Evolutionary conservation across 2,797 vertebrate genomes (phyloP).

Genomic region (Lacerta agilis): DNA sequence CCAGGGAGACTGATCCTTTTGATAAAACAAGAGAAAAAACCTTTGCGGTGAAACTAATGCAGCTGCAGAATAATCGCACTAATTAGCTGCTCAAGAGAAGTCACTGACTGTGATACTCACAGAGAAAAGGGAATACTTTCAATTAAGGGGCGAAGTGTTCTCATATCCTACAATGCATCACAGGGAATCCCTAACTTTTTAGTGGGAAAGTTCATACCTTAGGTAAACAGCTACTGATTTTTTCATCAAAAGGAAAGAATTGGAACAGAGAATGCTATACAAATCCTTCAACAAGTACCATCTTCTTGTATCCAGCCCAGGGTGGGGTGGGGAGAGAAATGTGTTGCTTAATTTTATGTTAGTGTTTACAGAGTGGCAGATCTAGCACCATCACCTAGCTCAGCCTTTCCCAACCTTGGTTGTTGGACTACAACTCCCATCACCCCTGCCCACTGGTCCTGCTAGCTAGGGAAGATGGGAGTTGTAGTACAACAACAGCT

Average conservation of each 20-base stretch:
- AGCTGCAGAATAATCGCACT: conserved; percentile 97
- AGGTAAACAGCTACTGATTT: background rate
- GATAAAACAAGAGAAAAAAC: conserved; percentile 87
- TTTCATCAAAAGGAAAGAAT: background rate
- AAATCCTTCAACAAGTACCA: background rate
- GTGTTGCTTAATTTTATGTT: background rate
- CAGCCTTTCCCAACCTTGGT: no score
- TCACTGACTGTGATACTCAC: conserved; percentile 77
- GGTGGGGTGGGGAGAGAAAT: background rate
- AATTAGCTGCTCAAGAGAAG: conserved; percentile 91
- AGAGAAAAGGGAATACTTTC: conserved; percentile 65
- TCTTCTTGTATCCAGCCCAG: background rate
- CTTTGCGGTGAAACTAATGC: conserved; percentile 87
- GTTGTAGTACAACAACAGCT: no score
- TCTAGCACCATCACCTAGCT: conserved; percentile 7
- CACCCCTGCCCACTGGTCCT: no score
- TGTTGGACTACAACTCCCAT: no score
- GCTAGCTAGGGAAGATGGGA: no score
- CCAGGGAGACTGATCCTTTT: conserved; percentile 89
- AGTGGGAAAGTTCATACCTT: background rate
- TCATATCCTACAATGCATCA: conserved; percentile 67
- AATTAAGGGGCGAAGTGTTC: conserved; percentile 79
- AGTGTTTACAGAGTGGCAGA: background rate
- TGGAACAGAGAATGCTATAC: background rate
- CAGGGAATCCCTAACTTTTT: conserved; percentile 46